Conservation (phyloP, 1,140 invertebrate genomes). For the Aphelenchoides besseyi region DNA sequence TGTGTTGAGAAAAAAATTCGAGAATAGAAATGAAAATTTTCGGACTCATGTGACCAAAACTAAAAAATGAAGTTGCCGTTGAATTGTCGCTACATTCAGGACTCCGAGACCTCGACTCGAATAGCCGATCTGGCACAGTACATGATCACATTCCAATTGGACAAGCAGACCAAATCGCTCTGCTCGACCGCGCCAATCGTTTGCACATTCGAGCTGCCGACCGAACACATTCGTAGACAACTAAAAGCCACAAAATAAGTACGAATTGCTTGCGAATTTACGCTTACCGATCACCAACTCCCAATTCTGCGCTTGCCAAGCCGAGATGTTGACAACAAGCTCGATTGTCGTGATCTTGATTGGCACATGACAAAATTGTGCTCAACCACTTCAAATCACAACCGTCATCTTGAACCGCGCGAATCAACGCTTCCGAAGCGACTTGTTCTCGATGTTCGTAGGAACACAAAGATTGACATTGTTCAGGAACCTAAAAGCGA, state of each 20-base stretch:
- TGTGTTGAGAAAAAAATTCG: background rate
- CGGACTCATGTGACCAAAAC: background rate
- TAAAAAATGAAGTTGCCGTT: conserved; percentile 18
- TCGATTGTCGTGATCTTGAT: conserved; percentile 56
- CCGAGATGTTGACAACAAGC: conserved; percentile 47
- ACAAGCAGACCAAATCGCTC: conserved; percentile 51
- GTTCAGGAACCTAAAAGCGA: conserved; percentile 39
- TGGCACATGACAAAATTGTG: conserved; percentile 52
- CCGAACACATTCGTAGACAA: conserved; percentile 57
- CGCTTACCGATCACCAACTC: conserved; percentile 48
- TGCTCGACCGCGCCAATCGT: conserved; percentile 48
- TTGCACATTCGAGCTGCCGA: conserved; percentile 41
- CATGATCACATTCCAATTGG: conserved; percentile 59
- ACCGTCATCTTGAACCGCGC: conserved; percentile 49
- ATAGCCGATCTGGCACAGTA: conserved; percentile 54
- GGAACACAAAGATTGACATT: conserved; percentile 50
- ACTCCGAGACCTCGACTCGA: conserved; percentile 22
- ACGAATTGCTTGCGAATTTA: background rate
- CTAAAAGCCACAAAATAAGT: conserved; percentile 26
- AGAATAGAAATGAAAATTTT: background rate
- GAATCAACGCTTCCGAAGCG: conserved; percentile 50
- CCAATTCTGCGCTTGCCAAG: conserved; percentile 40
- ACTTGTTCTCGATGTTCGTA: conserved; percentile 58
- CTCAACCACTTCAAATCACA: conserved; percentile 53
- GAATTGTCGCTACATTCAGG: conserved; percentile 31